Evolutionary conservation across 2,797 vertebrate species (phyloP).

Genomic region (Trichosurus vulpecula): DNA sequence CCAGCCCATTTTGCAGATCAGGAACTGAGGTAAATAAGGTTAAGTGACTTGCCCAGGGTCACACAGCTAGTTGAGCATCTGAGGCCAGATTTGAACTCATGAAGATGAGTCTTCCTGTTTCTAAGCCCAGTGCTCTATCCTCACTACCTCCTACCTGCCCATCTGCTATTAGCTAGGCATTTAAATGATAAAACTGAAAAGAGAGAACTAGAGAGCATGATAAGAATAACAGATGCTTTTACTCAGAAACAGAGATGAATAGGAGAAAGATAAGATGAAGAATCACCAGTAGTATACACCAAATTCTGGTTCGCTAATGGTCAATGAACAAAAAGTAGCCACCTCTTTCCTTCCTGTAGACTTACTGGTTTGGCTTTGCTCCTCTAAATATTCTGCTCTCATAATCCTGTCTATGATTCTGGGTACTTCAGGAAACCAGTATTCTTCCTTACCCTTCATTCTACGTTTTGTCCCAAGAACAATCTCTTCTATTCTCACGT

Average conservation of each 20-base stretch:
- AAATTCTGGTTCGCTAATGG: background rate
- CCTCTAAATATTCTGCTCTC: background rate
- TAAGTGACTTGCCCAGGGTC: background rate
- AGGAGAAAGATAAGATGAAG: background rate
- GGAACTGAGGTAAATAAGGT: background rate
- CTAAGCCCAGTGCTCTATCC: background rate
- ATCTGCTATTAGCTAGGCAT: background rate
- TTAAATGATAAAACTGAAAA: slow-evolving; percentile 4
- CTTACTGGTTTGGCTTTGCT: background rate
- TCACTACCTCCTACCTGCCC: background rate
- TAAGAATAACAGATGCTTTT: background rate
- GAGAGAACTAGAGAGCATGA: background rate
- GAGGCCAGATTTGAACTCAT: background rate
- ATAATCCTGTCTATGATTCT: background rate
- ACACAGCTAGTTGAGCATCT: background rate
- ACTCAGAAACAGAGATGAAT: background rate
- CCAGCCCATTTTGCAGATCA: background rate
- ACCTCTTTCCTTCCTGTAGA: background rate
- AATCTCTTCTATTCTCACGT: background rate
- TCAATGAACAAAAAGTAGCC: background rate
- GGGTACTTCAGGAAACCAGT: background rate
- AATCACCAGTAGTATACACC: background rate
- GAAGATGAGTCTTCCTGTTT: background rate
- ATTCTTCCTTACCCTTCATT: background rate
- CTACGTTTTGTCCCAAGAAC: background rate